Evolutionary conservation across 2,113 vertebrate genomes (phyloP).

Genomic region (Phaethon lepturus): DNA sequence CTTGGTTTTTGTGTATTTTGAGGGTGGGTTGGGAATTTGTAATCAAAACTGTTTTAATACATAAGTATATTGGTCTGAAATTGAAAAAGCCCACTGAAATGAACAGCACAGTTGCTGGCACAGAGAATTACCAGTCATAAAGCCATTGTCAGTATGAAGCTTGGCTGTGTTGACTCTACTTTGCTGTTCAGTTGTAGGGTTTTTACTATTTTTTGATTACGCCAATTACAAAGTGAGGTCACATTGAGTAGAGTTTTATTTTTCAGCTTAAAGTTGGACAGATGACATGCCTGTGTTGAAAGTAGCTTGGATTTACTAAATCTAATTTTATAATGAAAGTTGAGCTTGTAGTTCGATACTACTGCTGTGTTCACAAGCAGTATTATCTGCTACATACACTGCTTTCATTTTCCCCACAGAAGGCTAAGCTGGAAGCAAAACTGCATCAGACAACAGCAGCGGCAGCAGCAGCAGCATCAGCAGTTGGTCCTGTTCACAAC

Average conservation of each 20-base stretch:
- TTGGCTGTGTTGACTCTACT: not conserved
- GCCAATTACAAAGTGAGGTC: not conserved
- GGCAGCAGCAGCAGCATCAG: slow-evolving; percentile 81
- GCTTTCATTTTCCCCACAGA: slow-evolving; percentile 81
- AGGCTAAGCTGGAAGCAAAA: slow-evolving; percentile 98
- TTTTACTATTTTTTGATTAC: not conserved
- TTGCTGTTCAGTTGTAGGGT: not conserved
- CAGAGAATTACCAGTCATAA: not conserved
- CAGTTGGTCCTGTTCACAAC: slow-evolving; percentile 91
- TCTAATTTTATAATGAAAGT: not conserved
- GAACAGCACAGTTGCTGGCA: not conserved
- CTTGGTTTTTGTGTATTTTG: not conserved
- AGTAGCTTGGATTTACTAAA: not conserved
- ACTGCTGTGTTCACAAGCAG: not conserved
- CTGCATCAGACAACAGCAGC: slow-evolving; percentile 97
- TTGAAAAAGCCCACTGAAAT: not conserved
- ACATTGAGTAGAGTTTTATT: not conserved
- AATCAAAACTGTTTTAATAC: not conserved
- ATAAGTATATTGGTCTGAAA: not conserved
- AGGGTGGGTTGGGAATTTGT: not conserved
- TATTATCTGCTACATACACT: slow-evolving; percentile 45
- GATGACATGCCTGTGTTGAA: not conserved
- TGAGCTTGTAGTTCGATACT: not conserved
- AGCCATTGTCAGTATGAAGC: not conserved
- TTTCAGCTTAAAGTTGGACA: not conserved